Conservation (phyloP, 2,797 vertebrate species). For the Spheniscus humboldti region DNA sequence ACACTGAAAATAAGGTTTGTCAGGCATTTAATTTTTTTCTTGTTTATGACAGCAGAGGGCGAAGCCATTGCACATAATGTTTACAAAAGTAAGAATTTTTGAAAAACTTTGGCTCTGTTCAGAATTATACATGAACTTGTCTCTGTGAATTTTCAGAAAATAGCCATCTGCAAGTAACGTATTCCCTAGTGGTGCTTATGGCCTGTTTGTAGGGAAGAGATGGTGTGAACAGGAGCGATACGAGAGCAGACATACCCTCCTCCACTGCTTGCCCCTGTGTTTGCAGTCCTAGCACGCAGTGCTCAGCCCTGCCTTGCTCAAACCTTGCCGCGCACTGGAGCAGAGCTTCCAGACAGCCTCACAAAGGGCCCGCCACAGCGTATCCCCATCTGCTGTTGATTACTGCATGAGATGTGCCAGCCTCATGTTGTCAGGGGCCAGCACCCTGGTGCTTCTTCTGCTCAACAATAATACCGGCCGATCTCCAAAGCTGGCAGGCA, state of each 20-base stretch:
- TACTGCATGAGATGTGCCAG: not conserved
- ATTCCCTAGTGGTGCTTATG: not conserved
- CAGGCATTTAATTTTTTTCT: not conserved
- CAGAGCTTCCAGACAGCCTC: not conserved
- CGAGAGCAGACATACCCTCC: rapidly evolving
- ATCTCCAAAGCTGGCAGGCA: not conserved
- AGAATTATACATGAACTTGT: not conserved
- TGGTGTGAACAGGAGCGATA: rapidly evolving
- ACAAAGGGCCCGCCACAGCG: not conserved
- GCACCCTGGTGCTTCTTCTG: not conserved
- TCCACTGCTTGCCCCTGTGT: not conserved
- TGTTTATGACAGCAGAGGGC: not conserved
- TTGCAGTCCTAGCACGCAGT: not conserved
- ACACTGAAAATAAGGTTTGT: not conserved
- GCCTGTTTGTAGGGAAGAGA: not conserved
- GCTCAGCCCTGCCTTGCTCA: not conserved
- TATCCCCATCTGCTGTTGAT: not conserved
- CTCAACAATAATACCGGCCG: not conserved
- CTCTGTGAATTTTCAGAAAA: not conserved
- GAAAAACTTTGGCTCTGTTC: not conserved
- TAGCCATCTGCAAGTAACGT: not conserved
- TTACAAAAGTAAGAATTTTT: not conserved
- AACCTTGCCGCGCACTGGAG: not conserved
- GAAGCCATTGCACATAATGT: not conserved
- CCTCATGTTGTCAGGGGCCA: not conserved